Percentiles rank a stretch among this genome's conserved stretches.
phyloP scores from a whole-genome alignment of 2,113 vertebrate species.

The Anolis sagrei region DNA sequence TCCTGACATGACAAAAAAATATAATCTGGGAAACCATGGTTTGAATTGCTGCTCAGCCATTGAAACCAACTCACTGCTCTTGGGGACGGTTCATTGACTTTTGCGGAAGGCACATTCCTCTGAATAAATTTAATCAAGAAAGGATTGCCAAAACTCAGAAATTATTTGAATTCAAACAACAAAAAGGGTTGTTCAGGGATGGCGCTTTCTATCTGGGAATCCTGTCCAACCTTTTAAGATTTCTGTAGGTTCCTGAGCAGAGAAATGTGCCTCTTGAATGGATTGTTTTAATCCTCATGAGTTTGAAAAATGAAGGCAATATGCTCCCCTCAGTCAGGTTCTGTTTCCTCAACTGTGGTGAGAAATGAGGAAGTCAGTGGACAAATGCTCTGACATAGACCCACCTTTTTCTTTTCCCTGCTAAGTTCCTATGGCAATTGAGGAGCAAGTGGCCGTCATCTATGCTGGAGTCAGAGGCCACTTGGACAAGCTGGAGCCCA shows the following conservation, averaged over 20 bases:
- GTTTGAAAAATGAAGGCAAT: neutral
- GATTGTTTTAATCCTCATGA: neutral
- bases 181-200: neutral
- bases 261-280: neutral
- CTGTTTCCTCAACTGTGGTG: neutral
- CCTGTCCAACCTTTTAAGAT: neutral
- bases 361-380: neutral
- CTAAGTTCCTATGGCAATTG: slow-evolving; percentile 96
- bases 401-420: neutral
- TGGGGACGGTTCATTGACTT: too few species aligned
- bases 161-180: neutral
- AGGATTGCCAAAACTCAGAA: too few species aligned
- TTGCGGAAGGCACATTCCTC: too few species aligned
- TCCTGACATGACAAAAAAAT: too few species aligned
- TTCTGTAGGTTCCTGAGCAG: neutral
- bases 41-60: too few species aligned
- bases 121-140: too few species aligned
- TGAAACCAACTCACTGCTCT: too few species aligned
- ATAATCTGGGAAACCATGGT: too few species aligned
- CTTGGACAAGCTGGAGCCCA: slow-evolving; percentile 97
- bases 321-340: neutral
- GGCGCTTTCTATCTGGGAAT: neutral
- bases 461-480: slow-evolving; percentile 96
- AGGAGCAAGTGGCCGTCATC: slow-evolving; percentile 97
- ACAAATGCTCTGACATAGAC: accelerated